These are phyloP conservation scores for Pholis gunnellus DNA, from an alignment of 2,113 vertebrate species.

Conservation along the genomic window DNA sequence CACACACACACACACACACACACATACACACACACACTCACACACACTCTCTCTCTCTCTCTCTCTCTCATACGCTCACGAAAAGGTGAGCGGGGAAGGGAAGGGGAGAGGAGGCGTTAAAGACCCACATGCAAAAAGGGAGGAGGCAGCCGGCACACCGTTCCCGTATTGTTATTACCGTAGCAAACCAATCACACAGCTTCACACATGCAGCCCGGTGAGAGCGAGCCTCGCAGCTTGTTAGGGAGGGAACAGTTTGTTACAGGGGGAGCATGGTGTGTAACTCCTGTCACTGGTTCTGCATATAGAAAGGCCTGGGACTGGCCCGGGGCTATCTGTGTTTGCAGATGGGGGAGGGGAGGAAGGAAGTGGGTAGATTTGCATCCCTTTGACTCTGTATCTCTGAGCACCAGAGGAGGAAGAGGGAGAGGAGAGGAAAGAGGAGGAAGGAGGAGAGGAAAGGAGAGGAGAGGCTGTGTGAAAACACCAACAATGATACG, in stretches of 20 bases:
- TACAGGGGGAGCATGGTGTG: conserved; percentile 70
- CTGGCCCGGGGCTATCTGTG: conserved; percentile 78
- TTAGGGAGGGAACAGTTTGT: conserved; percentile 74
- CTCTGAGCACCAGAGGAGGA: conserved; percentile 71
- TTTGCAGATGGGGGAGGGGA: conserved; percentile 77
- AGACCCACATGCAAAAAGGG: conserved; percentile 54
- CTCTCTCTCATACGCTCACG: conserved; percentile 28
- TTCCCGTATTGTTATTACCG: conserved; percentile 70
- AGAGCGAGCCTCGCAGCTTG: conserved; percentile 71
- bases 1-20: conserved; percentile 46
- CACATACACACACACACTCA: conserved; percentile 33
- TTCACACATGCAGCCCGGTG: conserved; percentile 60
- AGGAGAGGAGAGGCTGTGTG: conserved; percentile 47
- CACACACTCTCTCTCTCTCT: conserved; percentile 16
- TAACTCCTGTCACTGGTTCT: conserved; percentile 82
- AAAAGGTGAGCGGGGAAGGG: conserved; percentile 54
- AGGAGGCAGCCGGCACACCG: conserved; percentile 48
- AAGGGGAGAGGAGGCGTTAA: conserved; percentile 32
- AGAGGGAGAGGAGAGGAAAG: conserved; percentile 35
- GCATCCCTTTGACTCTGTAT: conserved; percentile 82
- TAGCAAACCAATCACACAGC: conserved; percentile 74
- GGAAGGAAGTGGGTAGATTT: conserved; percentile 78
- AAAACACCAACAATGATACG: conserved; percentile 50
- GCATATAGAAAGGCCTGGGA: conserved; percentile 81
- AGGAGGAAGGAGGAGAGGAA: conserved; percentile 3